phyloP scores from a whole-genome alignment of 1,140 invertebrate species.

The Propsilocerus akamusi region DNA sequence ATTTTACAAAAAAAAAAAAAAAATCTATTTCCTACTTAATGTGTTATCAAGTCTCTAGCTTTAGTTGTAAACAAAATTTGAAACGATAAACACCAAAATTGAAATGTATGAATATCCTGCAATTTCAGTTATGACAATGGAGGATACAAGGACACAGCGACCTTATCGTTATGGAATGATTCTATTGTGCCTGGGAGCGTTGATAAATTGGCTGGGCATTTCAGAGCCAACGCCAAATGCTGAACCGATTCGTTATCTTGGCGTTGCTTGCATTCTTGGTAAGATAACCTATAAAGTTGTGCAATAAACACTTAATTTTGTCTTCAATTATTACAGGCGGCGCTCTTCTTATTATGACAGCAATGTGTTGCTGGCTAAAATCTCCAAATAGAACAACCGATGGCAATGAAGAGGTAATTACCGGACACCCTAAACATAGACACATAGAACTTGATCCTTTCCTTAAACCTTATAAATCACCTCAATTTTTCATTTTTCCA shows the following conservation, averaged over 20 bases:
- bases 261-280: conserved; percentile 41
- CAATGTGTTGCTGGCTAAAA: conserved; percentile 59
- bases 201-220: conserved; percentile 57
- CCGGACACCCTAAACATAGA: neutral
- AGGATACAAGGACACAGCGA: conserved; percentile 40
- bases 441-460: neutral
- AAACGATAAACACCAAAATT: too few species aligned
- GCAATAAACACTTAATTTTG: neutral
- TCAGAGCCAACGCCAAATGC: conserved; percentile 40
- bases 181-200: conserved; percentile 48
- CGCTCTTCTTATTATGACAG: conserved; percentile 49
- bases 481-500: neutral
- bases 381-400: conserved; percentile 26
- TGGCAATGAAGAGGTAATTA: conserved; percentile 4
- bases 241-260: conserved; percentile 50
- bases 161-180: conserved; percentile 59
- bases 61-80: too few species aligned
- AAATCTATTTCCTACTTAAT: too few species aligned
- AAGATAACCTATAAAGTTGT: neutral
- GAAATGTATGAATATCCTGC: conserved; percentile 5
- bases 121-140: conserved; percentile 40
- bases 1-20: too few species aligned
- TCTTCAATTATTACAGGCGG: conserved; percentile 30
- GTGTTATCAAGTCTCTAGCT: too few species aligned
- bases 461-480: neutral